These are phyloP conservation scores for Priapulus caudatus DNA, from an alignment of 2,888 invertebrate species.

Conservation along the genomic window DNA sequence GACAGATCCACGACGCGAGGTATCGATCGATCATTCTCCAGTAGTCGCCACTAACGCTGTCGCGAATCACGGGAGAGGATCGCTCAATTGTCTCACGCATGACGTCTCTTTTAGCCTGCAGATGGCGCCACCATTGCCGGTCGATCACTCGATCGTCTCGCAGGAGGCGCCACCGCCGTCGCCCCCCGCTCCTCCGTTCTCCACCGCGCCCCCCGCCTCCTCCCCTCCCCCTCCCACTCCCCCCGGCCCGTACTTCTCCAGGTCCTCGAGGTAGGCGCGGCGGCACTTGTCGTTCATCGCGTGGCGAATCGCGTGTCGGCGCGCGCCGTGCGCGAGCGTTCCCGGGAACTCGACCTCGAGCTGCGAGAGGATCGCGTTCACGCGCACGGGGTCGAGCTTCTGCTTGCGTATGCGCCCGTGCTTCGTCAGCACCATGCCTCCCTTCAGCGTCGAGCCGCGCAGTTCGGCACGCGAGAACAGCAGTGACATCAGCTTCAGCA, in stretches of 20 bases:
- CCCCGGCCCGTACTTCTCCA: not conserved
- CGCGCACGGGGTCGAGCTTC: not conserved
- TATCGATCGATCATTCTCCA: too few relatives aligned
- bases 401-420: not conserved
- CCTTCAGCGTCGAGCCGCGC: not conserved
- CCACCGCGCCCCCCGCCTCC: too few relatives aligned
- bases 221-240: too few relatives aligned
- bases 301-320: not conserved
- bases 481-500: not conserved
- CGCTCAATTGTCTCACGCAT: too few relatives aligned
- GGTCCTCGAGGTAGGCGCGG: not conserved
- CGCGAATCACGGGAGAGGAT: too few relatives aligned
- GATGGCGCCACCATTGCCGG: too few relatives aligned
- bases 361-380: not conserved
- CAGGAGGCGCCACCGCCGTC: too few relatives aligned
- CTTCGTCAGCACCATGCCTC: not conserved
- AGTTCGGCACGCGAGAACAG: not conserved
- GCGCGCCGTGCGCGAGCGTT: not conserved
- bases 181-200: too few relatives aligned
- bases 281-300: conserved; percentile 3
- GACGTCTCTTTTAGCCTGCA: too few relatives aligned
- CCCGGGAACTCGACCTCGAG: not conserved
- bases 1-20: too few relatives aligned
- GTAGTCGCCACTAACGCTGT: too few relatives aligned
- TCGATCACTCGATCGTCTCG: too few relatives aligned